phyloP scores from a whole-genome alignment of 2,888 invertebrate genomes.

The Polydrusus cervinus region DNA sequence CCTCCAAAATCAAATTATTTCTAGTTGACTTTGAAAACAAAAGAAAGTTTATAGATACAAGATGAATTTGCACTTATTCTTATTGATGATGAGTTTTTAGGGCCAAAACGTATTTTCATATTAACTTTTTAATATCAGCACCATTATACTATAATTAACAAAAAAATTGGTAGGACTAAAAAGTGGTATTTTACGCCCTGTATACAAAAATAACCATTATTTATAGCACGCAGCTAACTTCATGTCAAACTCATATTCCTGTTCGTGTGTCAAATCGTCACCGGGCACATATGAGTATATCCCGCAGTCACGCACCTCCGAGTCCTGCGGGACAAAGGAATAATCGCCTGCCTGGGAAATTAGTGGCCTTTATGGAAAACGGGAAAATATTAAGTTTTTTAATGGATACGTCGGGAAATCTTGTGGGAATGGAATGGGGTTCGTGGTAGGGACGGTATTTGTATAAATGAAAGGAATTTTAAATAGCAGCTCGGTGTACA shows the following conservation, averaged over 20 bases:
- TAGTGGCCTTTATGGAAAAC: slow-evolving; percentile 33
- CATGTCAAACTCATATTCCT: slow-evolving; percentile 20
- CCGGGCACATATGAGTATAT: slow-evolving; percentile 20
- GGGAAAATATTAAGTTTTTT: slow-evolving; percentile 27
- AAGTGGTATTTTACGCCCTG: too few relatives aligned
- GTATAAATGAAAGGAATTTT: slow-evolving; percentile 1
- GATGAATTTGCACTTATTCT: too few relatives aligned
- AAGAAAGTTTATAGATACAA: too few relatives aligned
- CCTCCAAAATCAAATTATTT: too few relatives aligned
- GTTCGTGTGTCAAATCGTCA: slow-evolving; percentile 44
- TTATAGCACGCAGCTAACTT: not conserved
- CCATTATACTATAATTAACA: too few relatives aligned
- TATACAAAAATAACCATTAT: too few relatives aligned
- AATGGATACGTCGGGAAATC: slow-evolving; percentile 21
- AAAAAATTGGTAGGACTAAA: too few relatives aligned
- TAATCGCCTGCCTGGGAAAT: slow-evolving; percentile 45
- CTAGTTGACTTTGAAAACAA: too few relatives aligned
- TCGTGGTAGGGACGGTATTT: not conserved
- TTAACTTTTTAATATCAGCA: not conserved
- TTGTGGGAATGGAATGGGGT: not conserved
- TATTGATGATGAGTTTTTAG: too few relatives aligned
- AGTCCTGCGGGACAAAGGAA: slow-evolving; percentile 36
- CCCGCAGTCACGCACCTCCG: slow-evolving; percentile 33
- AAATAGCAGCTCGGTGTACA: not conserved
- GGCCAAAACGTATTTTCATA: too few relatives aligned